Evolutionary conservation across 2,113 vertebrate genomes (phyloP).

Genomic region (Carassius carassius): DNA sequence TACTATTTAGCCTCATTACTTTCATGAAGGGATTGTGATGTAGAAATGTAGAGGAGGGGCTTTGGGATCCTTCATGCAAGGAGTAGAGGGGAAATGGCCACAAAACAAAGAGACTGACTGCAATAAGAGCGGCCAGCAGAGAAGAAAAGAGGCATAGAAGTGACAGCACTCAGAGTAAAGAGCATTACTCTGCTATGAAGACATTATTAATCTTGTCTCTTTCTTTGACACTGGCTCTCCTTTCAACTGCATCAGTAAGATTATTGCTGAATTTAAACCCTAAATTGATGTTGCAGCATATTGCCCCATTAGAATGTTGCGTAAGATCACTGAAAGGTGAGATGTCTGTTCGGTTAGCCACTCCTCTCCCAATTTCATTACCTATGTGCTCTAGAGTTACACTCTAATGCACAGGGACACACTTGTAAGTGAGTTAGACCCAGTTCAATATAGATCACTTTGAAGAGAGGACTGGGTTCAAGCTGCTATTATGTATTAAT

Average conservation of each 20-base stretch:
- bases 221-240: background rate
- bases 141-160: too few species aligned
- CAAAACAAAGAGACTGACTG: background rate
- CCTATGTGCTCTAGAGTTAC: slow-evolving; percentile 36
- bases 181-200: background rate
- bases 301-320: background rate
- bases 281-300: background rate
- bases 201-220: background rate
- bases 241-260: background rate
- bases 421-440: slow-evolving; percentile 49
- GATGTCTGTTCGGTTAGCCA: background rate
- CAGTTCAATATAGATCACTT: slow-evolving; percentile 18
- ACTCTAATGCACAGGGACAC: slow-evolving; percentile 40
- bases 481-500: slow-evolving; percentile 7
- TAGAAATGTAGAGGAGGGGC: background rate
- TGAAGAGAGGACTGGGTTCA: slow-evolving; percentile 4
- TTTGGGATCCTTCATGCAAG: background rate
- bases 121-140: too few species aligned
- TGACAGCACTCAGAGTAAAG: too few species aligned
- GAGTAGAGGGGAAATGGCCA: background rate
- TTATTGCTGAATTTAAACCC: background rate
- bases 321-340: background rate
- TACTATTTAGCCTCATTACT: background rate
- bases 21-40: background rate
- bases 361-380: slow-evolving; percentile 42